Conservation (phyloP, 37 sponge, comb jelly and placozoan species). For the Cladorhizidae sp. region DNA sequence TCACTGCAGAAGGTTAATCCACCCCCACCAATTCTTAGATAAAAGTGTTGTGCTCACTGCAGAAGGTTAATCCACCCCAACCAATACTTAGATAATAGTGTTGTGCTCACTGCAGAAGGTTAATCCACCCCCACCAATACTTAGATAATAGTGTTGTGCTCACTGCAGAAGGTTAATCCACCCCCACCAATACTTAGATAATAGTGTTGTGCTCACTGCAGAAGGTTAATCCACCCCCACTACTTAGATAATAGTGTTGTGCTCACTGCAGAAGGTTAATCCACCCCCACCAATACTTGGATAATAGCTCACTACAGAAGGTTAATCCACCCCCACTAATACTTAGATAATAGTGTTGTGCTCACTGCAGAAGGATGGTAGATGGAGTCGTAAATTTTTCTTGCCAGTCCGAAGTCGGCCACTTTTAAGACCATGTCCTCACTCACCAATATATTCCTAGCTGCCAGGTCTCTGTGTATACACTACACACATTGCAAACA, state of each 20-base stretch:
- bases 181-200: background rate
- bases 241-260: background rate
- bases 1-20: slow-evolving; percentile 23
- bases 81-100: background rate
- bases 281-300: background rate
- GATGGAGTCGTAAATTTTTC: slow-evolving; percentile 31
- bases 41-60: background rate
- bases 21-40: background rate
- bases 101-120: slow-evolving; percentile 21
- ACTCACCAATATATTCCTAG: slow-evolving; percentile 53
- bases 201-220: background rate
- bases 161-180: slow-evolving; percentile 18
- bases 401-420: slow-evolving; percentile 63
- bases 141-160: background rate
- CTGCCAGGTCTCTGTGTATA: slow-evolving; percentile 61
- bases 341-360: background rate
- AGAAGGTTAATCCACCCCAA: background rate
- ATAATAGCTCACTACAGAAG: too few relatives aligned
- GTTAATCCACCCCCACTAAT: too few relatives aligned
- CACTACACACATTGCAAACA: slow-evolving; percentile 14
- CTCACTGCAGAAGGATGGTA: slow-evolving; percentile 44
- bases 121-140: too few relatives aligned
- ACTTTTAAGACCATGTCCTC: slow-evolving; percentile 37
- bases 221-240: slow-evolving; percentile 1
- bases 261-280: slow-evolving; percentile 27